Evolutionary conservation across 1,140 invertebrate species (phyloP).

Genomic region (Cecropterus lyciades): DNA sequence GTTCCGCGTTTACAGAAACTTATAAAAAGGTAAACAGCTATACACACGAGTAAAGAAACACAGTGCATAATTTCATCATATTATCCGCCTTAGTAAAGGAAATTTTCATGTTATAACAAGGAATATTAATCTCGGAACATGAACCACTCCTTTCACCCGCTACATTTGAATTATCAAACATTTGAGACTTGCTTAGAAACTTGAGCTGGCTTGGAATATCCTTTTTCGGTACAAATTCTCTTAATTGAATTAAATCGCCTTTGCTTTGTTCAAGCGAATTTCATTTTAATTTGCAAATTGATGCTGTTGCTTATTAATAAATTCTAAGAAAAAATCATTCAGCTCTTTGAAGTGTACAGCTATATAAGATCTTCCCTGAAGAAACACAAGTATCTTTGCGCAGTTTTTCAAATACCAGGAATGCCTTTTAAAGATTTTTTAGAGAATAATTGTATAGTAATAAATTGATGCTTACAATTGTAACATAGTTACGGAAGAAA

Average conservation of each 20-base stretch:
- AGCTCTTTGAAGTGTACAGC: no score
- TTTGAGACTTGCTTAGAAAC: slow-evolving; percentile 13
- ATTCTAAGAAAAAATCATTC: no score
- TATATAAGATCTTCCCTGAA: no score
- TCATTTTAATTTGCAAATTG: slow-evolving; percentile 1
- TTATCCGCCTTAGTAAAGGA: not conserved
- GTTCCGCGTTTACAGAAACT: no score
- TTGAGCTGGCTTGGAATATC: not conserved
- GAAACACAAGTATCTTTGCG: no score
- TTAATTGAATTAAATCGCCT: slow-evolving; percentile 3
- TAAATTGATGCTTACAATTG: no score
- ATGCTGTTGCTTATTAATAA: not conserved
- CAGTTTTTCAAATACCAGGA: no score
- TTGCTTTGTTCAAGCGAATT: not conserved
- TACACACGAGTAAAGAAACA: no score
- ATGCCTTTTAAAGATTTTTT: no score
- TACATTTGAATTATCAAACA: slow-evolving; percentile 5
- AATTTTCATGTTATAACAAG: not conserved
- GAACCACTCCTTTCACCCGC: not conserved
- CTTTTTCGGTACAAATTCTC: slow-evolving; percentile 3
- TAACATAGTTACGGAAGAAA: no score
- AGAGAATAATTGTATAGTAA: no score
- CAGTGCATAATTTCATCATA: not conserved
- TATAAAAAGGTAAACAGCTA: not conserved
- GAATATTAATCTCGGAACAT: slow-evolving; percentile 3